Evolutionary conservation across 2,888 invertebrate species (phyloP), one percentile per base, ranked within the genome.

Genomic region (Hedya salicella): DNA sequence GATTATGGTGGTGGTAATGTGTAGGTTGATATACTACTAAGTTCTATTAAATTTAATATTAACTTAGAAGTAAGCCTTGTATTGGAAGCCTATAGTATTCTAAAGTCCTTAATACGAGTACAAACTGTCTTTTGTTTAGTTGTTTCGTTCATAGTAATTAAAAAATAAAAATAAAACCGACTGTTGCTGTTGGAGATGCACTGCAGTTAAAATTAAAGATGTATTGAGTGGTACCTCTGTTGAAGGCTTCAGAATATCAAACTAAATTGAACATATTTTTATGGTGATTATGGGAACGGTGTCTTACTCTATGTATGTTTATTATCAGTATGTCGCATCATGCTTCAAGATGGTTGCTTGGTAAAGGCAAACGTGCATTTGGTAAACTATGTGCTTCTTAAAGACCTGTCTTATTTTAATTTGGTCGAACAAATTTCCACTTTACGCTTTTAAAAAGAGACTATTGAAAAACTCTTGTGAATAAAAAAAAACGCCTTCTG

Each of bases 311-410:
- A 39, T 66, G 32, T 61, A 52, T 66, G 46, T 66, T 42, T 66
- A 66, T 61, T 60, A 61, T 61, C 59, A 64, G 53, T 56, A 48
- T 59, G 78, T 77, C 73, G 83, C 82, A 82, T 85, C 77, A 79
- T 80, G 86, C 87, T 88, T 87, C 82, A 70, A 77, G 80, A 77
- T 79, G 85, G 79, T 86, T 77, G 86, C 83, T 89, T 86, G 83
- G 80, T 85, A 81, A 81, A 80, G 78, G 77, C 76, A 79, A 81
- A 75, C 87, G 87, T 87, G 85, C 87, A 87, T 88, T 82, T 80
- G 84, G 85, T 84, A 83, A 84, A 80, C 64, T 80, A 76, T 85
- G 78, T 83, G 82, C 81, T 84, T 73, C 19, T 14, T 50, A 57
- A 30, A 49, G 21, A 65, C 14, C 52, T 65, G 36, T 60, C 48